These are phyloP conservation scores for Chironomus riparius DNA, from an alignment of 2,888 invertebrate genomes.

Conservation along the genomic window DNA sequence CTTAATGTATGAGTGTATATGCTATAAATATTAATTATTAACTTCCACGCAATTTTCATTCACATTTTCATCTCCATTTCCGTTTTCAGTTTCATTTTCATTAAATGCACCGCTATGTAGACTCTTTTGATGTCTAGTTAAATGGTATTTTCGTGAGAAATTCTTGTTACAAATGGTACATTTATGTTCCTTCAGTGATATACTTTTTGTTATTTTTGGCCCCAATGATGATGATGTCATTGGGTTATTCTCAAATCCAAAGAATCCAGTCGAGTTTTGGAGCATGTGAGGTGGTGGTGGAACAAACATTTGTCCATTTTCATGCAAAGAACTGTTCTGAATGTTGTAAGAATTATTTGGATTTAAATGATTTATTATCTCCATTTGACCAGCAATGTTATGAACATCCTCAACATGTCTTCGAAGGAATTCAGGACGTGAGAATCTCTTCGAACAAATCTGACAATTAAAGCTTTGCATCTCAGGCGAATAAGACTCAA, in stretches of 20 bases:
- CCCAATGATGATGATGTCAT: no score
- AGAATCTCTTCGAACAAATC: neutral
- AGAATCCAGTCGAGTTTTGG: neutral
- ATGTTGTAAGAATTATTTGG: neutral
- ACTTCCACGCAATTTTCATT: neutral
- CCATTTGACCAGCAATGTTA: neutral
- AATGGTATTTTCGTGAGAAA: slow-evolving; percentile 6
- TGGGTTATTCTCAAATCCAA: slow-evolving; percentile 2
- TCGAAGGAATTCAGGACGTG: neutral
- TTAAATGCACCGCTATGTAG: slow-evolving; percentile 2
- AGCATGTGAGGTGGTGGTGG: slow-evolving; percentile 14
- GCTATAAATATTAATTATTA: neutral
- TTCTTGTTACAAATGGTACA: slow-evolving; percentile 9
- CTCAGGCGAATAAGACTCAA: neutral
- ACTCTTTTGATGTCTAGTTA: slow-evolving; percentile 16
- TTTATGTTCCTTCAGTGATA: neutral
- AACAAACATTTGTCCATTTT: neutral
- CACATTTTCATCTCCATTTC: no score
- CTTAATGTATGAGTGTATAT: neutral
- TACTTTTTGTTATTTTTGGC: neutral
- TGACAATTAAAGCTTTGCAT: slow-evolving; percentile 10
- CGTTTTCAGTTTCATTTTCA: neutral
- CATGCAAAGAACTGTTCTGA: neutral
- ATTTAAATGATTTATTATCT: slow-evolving; percentile 2
- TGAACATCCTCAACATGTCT: slow-evolving; percentile 14